Evolutionary conservation across 2,888 invertebrate genomes (phyloP), one percentile per base, ranked within the genome.

Genomic region (Synergus japonicus): DNA sequence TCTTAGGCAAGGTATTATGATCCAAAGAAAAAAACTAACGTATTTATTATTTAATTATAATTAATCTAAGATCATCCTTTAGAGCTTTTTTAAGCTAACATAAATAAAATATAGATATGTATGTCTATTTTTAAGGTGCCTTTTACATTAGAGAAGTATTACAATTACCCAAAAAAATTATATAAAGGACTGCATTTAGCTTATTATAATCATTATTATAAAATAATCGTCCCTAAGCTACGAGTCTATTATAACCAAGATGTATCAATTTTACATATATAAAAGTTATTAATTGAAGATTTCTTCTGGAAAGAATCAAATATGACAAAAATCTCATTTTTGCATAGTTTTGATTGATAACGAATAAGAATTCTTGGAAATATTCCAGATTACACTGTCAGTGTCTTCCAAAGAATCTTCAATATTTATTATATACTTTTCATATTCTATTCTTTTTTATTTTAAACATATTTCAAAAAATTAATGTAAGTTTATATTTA

Each of bases 1-100:
- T 69, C 49, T 49, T 65, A 69, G 69, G 69, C 69, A 49, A 69
- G 69, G 69, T 69, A 69, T 69, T 69, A 69, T 69, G 49, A 44
- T 41, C 65, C 65, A 66, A 78, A 65, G 60, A 66, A 49, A 66
- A 54, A 49, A 49, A n/a, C 8, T 46, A 54, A 29, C 41, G 4
- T 67, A 69, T 54, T n/a, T 78, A 49, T 54, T 43, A 67, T 58
- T 78, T 41, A 4, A 60, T 29, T 29, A 63, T 29, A 13, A 63
- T 2, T 63, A 63, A 13, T 13, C 63, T 63, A 13, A 63, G 15
- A 54, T 15, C 49, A 15, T 54, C 4, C 49, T 54, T 54, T 54
- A 13, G 5, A 54, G 15, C 15, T 5, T 54, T 54, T 4, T 1
- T 29, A 63, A 22, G 18, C 13, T 5, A 29, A 22, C 1, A 13